phyloP scores from a whole-genome alignment of 2,113 vertebrate species.

The Peucedramus taeniatus region DNA sequence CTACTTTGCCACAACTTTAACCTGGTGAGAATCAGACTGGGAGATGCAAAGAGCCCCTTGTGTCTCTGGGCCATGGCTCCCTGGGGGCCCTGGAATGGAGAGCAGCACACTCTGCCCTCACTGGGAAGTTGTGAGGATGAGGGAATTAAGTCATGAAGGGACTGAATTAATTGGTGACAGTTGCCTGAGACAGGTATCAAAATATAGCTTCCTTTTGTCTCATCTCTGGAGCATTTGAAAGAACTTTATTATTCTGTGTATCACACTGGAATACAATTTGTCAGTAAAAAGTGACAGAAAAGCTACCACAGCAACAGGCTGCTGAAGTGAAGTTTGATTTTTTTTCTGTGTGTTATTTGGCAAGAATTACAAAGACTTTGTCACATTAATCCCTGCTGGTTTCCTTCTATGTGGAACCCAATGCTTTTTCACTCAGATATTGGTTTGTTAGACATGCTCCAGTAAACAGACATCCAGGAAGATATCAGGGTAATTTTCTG shows the following conservation, averaged over 20 bases:
- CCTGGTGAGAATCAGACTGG: not conserved
- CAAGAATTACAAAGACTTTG: not conserved
- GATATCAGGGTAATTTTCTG: not conserved
- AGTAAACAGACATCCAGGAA: not conserved
- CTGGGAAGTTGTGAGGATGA: not conserved
- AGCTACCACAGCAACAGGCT: not conserved
- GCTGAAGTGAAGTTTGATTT: not conserved
- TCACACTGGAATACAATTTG: not conserved
- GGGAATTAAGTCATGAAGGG: not conserved
- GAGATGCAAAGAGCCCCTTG: not conserved
- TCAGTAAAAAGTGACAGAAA: conserved; percentile 3
- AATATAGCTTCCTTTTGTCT: not conserved
- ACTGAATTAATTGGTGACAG: not conserved
- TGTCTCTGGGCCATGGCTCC: not conserved
- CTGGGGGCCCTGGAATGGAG: not conserved
- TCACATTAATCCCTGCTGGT: not conserved
- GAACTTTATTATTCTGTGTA: not conserved
- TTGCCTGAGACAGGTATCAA: not conserved
- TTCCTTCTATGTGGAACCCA: not conserved
- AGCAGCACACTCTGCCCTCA: not conserved
- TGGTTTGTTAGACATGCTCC: not conserved
- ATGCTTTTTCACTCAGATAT: not conserved
- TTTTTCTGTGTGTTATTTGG: not conserved
- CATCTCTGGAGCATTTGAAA: not conserved
- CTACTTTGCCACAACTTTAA: not conserved